Percentiles rank a stretch among this genome's conserved stretches.
These are phyloP conservation scores for Holothuria leucospilota DNA, from an alignment of 53 echinoderm and acorn worm genomes.

Conservation along the genomic window DNA sequence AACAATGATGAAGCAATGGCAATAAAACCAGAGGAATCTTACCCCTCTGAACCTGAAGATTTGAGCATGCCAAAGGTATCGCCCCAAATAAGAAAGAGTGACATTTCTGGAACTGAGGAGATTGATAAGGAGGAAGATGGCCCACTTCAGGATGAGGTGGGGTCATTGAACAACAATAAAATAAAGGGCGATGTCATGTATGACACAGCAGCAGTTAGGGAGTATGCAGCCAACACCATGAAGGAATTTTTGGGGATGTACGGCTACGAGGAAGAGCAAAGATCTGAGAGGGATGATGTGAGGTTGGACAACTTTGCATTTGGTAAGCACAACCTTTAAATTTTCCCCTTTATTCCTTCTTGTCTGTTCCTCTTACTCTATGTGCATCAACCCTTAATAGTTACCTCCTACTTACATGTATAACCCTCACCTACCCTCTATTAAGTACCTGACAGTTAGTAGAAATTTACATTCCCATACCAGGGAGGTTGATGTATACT, in stretches of 20 bases:
- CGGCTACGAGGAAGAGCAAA: slow-evolving; percentile 80
- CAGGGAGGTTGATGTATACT: too few species aligned
- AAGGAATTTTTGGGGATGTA: slow-evolving; percentile 96
- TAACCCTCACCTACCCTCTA: too few species aligned
- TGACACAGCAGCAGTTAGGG: slow-evolving; percentile 70
- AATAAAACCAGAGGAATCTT: slow-evolving; percentile 28
- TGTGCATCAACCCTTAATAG: neutral
- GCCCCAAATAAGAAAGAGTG: neutral
- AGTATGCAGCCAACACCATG: slow-evolving; percentile 95
- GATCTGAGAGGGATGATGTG: slow-evolving; percentile 63
- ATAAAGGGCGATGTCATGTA: slow-evolving; percentile 16
- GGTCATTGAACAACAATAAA: neutral
- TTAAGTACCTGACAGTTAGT: too few species aligned
- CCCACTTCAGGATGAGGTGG: neutral
- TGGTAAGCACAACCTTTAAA: slow-evolving; percentile 1
- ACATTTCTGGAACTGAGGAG: neutral
- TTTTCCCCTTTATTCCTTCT: neutral
- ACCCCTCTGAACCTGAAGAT: slow-evolving; percentile 41
- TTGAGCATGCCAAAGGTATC: slow-evolving; percentile 44
- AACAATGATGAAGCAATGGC: slow-evolving; percentile 6
- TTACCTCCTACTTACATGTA: too few species aligned
- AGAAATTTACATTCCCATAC: too few species aligned
- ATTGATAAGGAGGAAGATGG: neutral
- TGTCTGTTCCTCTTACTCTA: neutral
- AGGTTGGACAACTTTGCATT: slow-evolving; percentile 52